phyloP scores from a whole-genome alignment of 2,797 vertebrate species.

The Bovichtus diacanthus region DNA sequence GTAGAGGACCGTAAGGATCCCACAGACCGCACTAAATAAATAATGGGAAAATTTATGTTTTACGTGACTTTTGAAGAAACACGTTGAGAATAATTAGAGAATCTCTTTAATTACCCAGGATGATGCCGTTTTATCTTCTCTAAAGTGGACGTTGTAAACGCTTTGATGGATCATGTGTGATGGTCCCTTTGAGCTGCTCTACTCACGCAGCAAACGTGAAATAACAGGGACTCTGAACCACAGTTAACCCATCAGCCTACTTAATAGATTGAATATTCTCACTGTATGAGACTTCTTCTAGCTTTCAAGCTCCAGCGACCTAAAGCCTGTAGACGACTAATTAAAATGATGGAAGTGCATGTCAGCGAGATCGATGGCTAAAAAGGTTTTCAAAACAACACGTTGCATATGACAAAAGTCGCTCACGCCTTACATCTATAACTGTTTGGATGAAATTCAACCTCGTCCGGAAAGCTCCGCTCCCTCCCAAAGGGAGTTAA shows the following conservation, averaged over 20 bases:
- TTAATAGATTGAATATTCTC: background rate
- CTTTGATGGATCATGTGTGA: background rate
- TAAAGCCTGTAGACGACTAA: background rate
- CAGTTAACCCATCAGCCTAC: slow-evolving; percentile 5
- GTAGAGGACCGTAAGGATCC: too few relatives aligned
- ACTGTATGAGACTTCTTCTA: background rate
- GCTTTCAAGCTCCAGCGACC: background rate
- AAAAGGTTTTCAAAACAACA: background rate
- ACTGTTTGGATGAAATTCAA: background rate
- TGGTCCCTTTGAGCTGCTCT: background rate
- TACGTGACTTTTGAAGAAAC: too few relatives aligned
- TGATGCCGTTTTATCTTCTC: background rate
- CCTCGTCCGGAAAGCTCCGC: slow-evolving; percentile 2
- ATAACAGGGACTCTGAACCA: background rate
- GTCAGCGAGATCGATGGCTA: background rate
- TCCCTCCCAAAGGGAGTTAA: background rate
- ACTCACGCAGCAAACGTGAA: background rate
- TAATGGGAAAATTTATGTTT: too few relatives aligned
- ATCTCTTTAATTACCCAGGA: background rate
- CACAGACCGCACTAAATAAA: too few relatives aligned
- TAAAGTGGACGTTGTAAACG: too few relatives aligned
- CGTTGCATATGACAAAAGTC: background rate
- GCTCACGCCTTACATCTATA: background rate
- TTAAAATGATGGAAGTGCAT: background rate
- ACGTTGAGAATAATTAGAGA: background rate